Percentiles rank a stretch among this genome's conserved stretches.
Conservation (phyloP, 1,140 invertebrate genomes). For the Heliconius himera region DNA sequence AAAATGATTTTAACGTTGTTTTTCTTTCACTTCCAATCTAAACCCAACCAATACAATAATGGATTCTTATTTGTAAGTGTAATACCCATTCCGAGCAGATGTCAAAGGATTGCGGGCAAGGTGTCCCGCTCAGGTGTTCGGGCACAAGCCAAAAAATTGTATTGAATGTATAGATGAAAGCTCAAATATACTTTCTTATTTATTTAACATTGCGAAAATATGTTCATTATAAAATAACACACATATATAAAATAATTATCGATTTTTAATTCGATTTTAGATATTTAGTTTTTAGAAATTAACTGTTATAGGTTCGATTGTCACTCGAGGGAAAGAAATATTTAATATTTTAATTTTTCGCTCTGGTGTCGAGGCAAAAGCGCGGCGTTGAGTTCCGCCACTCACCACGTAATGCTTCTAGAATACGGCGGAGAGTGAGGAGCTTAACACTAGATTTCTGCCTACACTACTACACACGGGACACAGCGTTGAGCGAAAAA, state of each 20-base stretch:
- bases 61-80: constrained; percentile 34
- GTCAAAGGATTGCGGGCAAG: constrained; percentile 72
- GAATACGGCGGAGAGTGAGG: no score
- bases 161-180: constrained; percentile 40
- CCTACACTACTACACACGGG: background rate
- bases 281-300: no score
- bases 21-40: constrained; percentile 27
- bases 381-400: no score
- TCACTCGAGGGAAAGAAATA: no score
- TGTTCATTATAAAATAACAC: background rate
- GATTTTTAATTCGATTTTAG: no score
- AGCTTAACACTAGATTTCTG: no score
- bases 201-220: background rate
- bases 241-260: background rate
- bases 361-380: no score
- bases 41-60: constrained; percentile 29
- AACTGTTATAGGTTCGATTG: no score
- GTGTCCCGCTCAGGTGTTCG: constrained; percentile 70
- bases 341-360: no score
- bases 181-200: background rate
- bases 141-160: constrained; percentile 70
- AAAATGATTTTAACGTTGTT: background rate
- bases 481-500: background rate
- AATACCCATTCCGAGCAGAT: constrained; percentile 55
- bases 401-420: no score